Evolutionary conservation across 1,140 invertebrate species (phyloP).

Genomic region (Cryptotermes secundus): DNA sequence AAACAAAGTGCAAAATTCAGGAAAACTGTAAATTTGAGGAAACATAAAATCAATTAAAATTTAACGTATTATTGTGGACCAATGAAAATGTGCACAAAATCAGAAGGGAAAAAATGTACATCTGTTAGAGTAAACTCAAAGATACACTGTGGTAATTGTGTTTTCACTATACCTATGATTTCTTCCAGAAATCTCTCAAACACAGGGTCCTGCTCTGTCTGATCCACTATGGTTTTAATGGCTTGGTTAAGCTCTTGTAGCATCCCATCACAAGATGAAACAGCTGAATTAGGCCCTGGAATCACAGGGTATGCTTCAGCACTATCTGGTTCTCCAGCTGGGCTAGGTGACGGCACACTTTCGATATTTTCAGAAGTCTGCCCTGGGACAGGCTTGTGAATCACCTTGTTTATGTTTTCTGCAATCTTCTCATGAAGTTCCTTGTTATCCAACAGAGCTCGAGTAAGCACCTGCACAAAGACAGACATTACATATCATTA

Average conservation of each 20-base stretch:
- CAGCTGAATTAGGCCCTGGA: background rate
- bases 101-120: too few relatives aligned
- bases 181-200: slow-evolving; percentile 51
- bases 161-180: slow-evolving; percentile 43
- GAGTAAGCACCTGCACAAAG: slow-evolving; percentile 37
- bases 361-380: slow-evolving; percentile 41
- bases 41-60: too few relatives aligned
- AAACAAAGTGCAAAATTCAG: too few relatives aligned
- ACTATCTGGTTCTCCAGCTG: slow-evolving; percentile 29
- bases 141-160: too few relatives aligned
- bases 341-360: slow-evolving; percentile 28
- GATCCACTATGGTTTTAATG: slow-evolving; percentile 48
- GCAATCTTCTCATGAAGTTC: slow-evolving; percentile 53
- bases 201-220: slow-evolving; percentile 51
- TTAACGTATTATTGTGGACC: too few relatives aligned
- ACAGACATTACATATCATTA: too few relatives aligned
- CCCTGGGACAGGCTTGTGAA: slow-evolving; percentile 39
- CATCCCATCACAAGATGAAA: background rate
- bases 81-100: too few relatives aligned
- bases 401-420: slow-evolving; percentile 53
- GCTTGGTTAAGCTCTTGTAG: slow-evolving; percentile 40
- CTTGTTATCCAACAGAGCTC: slow-evolving; percentile 48
- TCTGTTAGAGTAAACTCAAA: too few relatives aligned
- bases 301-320: background rate
- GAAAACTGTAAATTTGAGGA: too few relatives aligned